A percentile compares a stretch with the other conserved stretches of the same genome.
Conservation (phyloP, 2,888 invertebrate genomes). For the Cerceris rybyensis region DNA sequence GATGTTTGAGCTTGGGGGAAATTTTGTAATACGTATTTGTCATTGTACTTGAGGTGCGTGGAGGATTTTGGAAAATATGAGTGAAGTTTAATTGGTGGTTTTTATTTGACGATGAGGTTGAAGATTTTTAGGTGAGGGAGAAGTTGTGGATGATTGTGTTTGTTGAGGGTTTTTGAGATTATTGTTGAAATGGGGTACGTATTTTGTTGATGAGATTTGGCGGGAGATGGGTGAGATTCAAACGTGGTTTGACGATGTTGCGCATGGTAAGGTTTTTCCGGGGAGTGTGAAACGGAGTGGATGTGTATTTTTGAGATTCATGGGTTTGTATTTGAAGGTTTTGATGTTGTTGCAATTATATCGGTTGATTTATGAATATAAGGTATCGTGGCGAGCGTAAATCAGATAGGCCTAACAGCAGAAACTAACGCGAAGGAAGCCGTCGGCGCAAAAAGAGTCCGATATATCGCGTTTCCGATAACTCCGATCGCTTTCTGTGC, state of each 20-base stretch:
- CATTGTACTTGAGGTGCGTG: too few relatives aligned
- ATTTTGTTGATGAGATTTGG: not conserved
- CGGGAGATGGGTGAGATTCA: conserved; percentile 18
- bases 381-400: not conserved
- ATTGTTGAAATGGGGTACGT: not conserved
- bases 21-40: too few relatives aligned
- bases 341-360: not conserved
- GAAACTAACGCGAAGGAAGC: conserved; percentile 10
- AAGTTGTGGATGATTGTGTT: not conserved
- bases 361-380: not conserved
- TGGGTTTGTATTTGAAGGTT: not conserved
- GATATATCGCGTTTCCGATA: conserved; percentile 39
- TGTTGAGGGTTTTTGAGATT: not conserved
- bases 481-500: conserved; percentile 22
- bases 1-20: too few relatives aligned
- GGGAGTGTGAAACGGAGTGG: not conserved
- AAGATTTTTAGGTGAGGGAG: too few relatives aligned
- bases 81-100: too few relatives aligned
- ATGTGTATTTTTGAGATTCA: not conserved
- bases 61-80: too few relatives aligned
- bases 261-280: not conserved
- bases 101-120: too few relatives aligned
- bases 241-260: not conserved
- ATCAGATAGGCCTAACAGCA: conserved; percentile 2
- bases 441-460: conserved; percentile 20